A percentile compares a stretch with the other conserved stretches of the same genome.
Conservation (phyloP, 2,888 invertebrate genomes). For the Apoderus coryli region DNA sequence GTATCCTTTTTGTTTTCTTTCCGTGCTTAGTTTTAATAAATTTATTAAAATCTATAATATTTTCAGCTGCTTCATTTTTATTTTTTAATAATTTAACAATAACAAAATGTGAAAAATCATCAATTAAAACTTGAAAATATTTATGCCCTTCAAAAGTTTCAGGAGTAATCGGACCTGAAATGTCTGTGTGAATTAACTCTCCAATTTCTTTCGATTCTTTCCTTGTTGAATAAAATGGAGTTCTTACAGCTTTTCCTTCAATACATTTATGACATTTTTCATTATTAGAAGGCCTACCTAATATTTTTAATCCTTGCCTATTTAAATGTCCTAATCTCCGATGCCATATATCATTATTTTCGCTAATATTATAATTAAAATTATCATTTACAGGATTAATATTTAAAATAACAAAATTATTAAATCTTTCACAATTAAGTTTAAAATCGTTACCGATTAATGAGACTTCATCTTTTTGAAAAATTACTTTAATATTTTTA, state of each 20-base stretch:
- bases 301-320: conserved; percentile 6
- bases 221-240: no score
- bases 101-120: conserved; percentile 12
- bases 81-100: conserved; percentile 11
- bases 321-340: conserved; percentile 10
- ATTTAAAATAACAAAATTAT: no score
- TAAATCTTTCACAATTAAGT: no score
- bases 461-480: no score
- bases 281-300: conserved; percentile 7
- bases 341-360: no score
- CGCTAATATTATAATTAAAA: no score
- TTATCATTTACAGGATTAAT: no score
- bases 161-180: conserved; percentile 2
- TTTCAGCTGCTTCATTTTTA: conserved; percentile 12
- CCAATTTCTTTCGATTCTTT: no score
- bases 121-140: conserved; percentile 12
- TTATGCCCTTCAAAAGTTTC: conserved; percentile 4
- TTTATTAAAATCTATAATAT: conserved; percentile 12
- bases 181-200: conserved; percentile 5
- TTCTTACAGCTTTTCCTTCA: conserved; percentile 10
- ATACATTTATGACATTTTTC: conserved; percentile 5
- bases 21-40: conserved; percentile 11
- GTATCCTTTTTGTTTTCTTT: conserved; percentile 9
- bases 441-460: no score
- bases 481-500: no score